Base-by-base conservation (phyloP, 2,113 vertebrate species). In the Carassius carassius region DNA sequence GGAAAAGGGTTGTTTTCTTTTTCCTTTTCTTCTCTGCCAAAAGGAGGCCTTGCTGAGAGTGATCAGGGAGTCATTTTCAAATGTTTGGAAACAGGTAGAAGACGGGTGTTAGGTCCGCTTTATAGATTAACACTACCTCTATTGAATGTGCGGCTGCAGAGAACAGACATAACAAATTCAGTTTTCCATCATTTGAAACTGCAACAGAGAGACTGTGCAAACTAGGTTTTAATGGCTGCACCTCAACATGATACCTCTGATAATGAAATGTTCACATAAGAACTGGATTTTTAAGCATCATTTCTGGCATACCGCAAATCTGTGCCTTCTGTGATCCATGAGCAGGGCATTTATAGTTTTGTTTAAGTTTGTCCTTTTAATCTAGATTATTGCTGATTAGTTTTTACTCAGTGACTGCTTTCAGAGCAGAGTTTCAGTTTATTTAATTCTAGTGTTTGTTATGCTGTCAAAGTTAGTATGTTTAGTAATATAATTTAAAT, bases 1-100 rank as follows among this genome's bases (percentile, higher is more conserved):
- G 29, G 63, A 86, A 81, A 49, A 82, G 73, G 16, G 35, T 37
- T 37, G 16, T 76, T 74, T 62, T 80, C 29, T 82, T 67, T 78
- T 13, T 78, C 29, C 86, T 74, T 82, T 58, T 54, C 79, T 78
- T 82, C 82, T 65, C 65, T 79, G 63, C 41, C 77, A 81, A 75
- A 47, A 67, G 37, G 63, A 82, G 29, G 23, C 16, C 84, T 56
- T 83, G 72, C 29, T 69, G 62, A 47, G 60, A 32, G 3, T 16
- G 35, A 84, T 7, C 25, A 2, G 75, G 69, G 80, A 49, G 54
- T 14, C 79, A 82, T 78, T 74, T 76, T 85, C 37, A 78, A 76
- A 72, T 86, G 81, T 89, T 84, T 82, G 78, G 73, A 81, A 89
- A 83, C 77, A 84, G 44, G 49, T 62, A 87, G 70, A 70, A 65